A percentile compares a stretch with the other conserved stretches of the same genome.
Evolutionary conservation across 1,140 invertebrate genomes (phyloP).

Genomic region (Trichogramma pretiosum): DNA sequence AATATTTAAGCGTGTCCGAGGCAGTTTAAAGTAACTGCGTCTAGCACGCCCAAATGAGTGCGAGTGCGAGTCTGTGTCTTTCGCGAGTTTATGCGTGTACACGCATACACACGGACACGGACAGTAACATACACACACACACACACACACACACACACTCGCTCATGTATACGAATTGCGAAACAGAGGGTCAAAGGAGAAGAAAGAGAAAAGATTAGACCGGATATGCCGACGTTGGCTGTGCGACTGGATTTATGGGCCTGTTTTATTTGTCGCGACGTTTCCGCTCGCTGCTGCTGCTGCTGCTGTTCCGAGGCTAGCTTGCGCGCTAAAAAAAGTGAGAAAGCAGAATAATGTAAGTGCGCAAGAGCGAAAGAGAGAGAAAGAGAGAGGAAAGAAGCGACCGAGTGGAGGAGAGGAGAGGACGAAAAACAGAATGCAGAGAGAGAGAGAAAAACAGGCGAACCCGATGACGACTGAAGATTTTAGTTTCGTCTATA

Average conservation of each 20-base stretch:
- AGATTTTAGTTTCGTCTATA: no score
- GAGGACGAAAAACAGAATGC: constrained; percentile 1
- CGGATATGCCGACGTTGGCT: constrained; percentile 14
- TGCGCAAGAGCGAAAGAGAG: constrained; percentile 2
- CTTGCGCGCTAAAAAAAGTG: not conserved
- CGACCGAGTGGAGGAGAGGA: not conserved
- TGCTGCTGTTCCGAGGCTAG: no score
- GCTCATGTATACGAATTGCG: not conserved
- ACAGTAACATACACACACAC: no score
- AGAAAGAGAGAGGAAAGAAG: not conserved
- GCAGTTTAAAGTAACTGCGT: no score
- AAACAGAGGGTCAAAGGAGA: constrained; percentile 8
- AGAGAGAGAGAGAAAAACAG: not conserved
- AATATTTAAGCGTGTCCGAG: no score
- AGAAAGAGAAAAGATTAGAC: constrained; percentile 13
- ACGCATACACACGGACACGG: no score
- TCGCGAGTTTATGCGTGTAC: no score
- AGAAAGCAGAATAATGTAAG: not conserved
- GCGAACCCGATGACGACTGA: not conserved
- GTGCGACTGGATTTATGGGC: constrained; percentile 14
- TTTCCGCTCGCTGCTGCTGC: constrained; percentile 11
- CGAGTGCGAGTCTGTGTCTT: no score
- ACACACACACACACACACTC: not conserved
- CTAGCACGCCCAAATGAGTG: no score
- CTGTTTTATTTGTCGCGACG: constrained; percentile 19